Conservation (phyloP, 2,888 invertebrate species). For the Nomada hirtipes region DNA sequence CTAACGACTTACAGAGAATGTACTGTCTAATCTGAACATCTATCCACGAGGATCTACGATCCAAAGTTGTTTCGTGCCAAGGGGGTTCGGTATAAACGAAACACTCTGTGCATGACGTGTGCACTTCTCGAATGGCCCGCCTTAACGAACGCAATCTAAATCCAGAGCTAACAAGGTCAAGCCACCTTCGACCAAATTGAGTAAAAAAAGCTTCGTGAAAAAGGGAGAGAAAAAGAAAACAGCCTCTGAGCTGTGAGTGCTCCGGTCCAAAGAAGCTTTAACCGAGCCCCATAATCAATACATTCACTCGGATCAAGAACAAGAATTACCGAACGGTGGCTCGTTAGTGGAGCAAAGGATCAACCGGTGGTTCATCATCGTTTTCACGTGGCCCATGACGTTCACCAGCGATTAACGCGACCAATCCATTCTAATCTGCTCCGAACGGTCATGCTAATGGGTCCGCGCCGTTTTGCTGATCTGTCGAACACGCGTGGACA, state of each 20-base stretch:
- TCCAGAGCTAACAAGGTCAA: slow-evolving; percentile 18
- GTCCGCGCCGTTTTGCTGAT: background rate
- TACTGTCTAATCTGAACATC: slow-evolving; percentile 6
- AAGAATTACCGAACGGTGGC: background rate
- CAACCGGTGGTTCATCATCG: slow-evolving; percentile 46
- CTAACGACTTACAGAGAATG: slow-evolving; percentile 2
- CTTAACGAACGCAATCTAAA: slow-evolving; percentile 22
- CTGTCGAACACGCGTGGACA: background rate
- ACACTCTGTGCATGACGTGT: slow-evolving; percentile 24
- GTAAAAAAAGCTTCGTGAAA: background rate
- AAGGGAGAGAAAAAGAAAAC: background rate
- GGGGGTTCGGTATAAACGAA: slow-evolving; percentile 30
- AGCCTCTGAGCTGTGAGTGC: background rate
- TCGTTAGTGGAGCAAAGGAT: slow-evolving; percentile 12
- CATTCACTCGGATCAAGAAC: background rate
- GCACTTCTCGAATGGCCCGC: slow-evolving; percentile 19
- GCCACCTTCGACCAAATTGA: background rate
- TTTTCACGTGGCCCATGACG: slow-evolving; percentile 23
- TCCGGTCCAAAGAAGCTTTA: slow-evolving; percentile 8
- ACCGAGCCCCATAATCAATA: background rate
- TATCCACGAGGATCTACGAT: slow-evolving; percentile 20
- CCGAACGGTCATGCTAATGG: slow-evolving; percentile 37
- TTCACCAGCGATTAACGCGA: slow-evolving; percentile 24
- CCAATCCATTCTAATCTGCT: slow-evolving; percentile 43
- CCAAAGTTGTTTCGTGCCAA: slow-evolving; percentile 13